A percentile compares a stretch with the other conserved stretches of the same genome.
These are phyloP conservation scores for Rhizomys pruinosus DNA, from an alignment of 2,113 vertebrate species.

Conservation along the genomic window DNA sequence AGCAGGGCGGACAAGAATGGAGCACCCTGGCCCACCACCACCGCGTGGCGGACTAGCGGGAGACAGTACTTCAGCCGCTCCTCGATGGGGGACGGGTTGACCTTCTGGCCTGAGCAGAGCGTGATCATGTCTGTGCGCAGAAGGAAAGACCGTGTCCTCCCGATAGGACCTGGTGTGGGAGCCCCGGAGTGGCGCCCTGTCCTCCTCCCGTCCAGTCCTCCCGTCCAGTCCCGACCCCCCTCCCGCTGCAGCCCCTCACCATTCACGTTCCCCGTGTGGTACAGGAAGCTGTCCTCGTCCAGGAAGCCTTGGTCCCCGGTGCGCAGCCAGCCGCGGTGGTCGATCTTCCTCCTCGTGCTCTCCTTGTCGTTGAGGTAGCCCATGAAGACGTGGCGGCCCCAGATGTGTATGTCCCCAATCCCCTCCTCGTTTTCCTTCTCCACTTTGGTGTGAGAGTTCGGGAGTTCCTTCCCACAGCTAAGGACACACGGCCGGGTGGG, in stretches of 20 bases:
- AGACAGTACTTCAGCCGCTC: constrained; percentile 89
- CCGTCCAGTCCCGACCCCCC: too few species aligned
- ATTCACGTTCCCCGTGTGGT: not conserved
- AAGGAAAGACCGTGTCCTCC: fast-evolving
- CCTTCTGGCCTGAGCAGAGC: constrained; percentile 92
- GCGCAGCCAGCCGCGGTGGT: constrained; percentile 29
- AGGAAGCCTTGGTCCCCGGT: constrained; percentile 31
- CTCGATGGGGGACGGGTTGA: constrained; percentile 92
- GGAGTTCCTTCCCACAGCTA: constrained; percentile 60
- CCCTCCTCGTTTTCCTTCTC: not conserved
- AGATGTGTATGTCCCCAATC: not conserved
- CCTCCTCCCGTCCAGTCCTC: too few species aligned
- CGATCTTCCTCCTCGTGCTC: not conserved
- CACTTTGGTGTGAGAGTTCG: not conserved
- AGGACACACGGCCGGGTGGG: not conserved
- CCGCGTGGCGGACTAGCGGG: constrained; percentile 91
- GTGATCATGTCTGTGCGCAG: constrained; percentile 92
- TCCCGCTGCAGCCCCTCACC: constrained; percentile 46
- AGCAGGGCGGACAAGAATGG: constrained; percentile 94
- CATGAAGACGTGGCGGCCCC: constrained; percentile 74
- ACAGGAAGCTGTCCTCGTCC: not conserved
- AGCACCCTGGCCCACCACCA: constrained; percentile 94
- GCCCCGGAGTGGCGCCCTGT: too few species aligned
- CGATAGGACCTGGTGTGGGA: too few species aligned
- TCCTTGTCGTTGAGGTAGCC: constrained; percentile 54